Conservation (phyloP, 2,888 invertebrate species). For the Reticulitermes lucifugus region DNA sequence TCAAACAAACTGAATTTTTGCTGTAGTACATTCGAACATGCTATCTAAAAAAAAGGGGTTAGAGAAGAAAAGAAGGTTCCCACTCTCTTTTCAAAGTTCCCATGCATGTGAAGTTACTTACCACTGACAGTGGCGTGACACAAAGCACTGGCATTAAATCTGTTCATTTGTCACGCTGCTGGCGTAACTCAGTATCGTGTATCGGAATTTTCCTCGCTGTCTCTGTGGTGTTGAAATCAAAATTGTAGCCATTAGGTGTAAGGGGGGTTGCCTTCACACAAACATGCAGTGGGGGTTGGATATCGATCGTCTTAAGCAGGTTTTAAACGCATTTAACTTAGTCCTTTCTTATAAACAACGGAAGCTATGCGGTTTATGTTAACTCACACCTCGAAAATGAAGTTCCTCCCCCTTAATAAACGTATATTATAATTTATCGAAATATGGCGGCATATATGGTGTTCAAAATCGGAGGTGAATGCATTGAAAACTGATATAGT, state of each 20-base stretch:
- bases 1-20: not conserved
- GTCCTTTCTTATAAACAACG: not conserved
- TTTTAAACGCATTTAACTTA: no score
- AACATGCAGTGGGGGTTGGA: not conserved
- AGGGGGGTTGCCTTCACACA: not conserved
- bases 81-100: no score
- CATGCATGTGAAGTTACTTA: not conserved
- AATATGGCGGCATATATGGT: no score
- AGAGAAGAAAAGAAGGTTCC: no score
- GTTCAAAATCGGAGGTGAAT: no score
- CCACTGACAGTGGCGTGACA: constrained; percentile 26
- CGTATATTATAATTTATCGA: no score
- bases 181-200: not conserved
- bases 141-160: not conserved
- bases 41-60: no score
- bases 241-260: not conserved
- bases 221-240: not conserved
- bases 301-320: not conserved
- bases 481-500: no score
- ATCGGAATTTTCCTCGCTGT: not conserved
- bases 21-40: not conserved
- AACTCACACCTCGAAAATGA: not conserved
- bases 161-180: constrained; percentile 22
- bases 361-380: not conserved
- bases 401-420: no score